phyloP scores from a whole-genome alignment of 2,113 vertebrate species.

The Corythornis cristatus region DNA sequence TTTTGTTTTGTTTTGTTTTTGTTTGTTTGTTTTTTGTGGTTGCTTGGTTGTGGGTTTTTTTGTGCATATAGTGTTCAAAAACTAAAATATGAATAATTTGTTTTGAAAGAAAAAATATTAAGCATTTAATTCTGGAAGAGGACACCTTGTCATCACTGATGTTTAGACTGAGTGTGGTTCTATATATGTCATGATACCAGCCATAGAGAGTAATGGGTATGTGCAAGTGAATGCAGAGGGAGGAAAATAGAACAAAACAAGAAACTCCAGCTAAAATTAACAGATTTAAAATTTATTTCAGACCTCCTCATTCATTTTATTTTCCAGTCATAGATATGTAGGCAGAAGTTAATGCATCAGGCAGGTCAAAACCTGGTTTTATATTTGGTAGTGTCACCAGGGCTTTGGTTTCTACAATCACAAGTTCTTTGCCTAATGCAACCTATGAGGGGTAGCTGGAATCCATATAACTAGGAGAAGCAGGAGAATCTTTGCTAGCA shows the following conservation, averaged over 20 bases:
- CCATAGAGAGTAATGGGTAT: neutral
- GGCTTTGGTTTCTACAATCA: neutral
- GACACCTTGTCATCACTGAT: neutral
- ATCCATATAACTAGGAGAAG: neutral
- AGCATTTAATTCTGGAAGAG: neutral
- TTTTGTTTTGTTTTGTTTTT: too few species aligned
- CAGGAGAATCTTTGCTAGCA: neutral
- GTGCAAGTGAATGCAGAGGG: neutral
- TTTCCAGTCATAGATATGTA: accelerated
- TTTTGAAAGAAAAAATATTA: neutral
- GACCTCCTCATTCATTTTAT: neutral
- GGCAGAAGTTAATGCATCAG: neutral
- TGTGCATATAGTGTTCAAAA: neutral
- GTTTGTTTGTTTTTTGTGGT: too few species aligned
- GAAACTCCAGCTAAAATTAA: neutral
- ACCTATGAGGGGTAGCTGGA: neutral
- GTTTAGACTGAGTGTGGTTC: neutral
- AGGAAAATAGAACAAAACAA: neutral
- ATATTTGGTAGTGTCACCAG: neutral
- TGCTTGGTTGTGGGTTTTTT: neutral
- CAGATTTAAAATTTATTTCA: neutral
- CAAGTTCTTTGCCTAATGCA: neutral
- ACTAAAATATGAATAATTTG: neutral
- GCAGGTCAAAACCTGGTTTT: neutral
- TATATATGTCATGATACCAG: neutral